Evolutionary conservation across 1,140 invertebrate genomes (phyloP).

Genomic region (Drosophila albomicans): DNA sequence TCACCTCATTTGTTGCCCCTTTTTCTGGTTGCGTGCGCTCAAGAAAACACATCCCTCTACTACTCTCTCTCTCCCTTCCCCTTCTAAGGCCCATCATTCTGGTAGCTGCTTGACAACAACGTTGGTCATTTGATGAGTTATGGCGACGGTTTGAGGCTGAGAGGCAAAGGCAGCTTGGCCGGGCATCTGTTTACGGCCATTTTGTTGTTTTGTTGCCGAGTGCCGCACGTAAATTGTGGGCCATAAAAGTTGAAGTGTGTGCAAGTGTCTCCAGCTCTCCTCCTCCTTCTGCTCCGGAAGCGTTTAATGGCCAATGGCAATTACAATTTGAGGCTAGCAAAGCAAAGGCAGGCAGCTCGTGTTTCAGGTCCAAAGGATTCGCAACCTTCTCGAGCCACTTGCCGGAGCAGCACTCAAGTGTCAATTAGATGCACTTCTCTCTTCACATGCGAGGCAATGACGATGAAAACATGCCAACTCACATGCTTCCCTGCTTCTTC

Average conservation of each 20-base stretch:
- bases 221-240: slow-evolving; percentile 70
- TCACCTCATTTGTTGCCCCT: slow-evolving; percentile 81
- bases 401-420: slow-evolving; percentile 67
- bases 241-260: slow-evolving; percentile 57
- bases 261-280: slow-evolving; percentile 31
- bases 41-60: slow-evolving; percentile 16
- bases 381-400: slow-evolving; percentile 61
- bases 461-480: slow-evolving; percentile 45
- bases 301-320: slow-evolving; percentile 80
- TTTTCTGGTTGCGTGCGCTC: slow-evolving; percentile 72
- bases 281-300: slow-evolving; percentile 37
- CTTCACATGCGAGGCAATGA: slow-evolving; percentile 40
- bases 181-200: slow-evolving; percentile 74
- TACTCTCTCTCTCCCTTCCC: background rate
- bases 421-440: slow-evolving; percentile 82
- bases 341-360: slow-evolving; percentile 7
- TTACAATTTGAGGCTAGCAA: slow-evolving; percentile 66
- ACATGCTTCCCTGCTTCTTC: slow-evolving; percentile 11
- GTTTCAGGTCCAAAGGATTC: slow-evolving; percentile 47
- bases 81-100: background rate
- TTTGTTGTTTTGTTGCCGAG: slow-evolving; percentile 69
- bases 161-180: background rate
- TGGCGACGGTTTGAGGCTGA: slow-evolving; percentile 35
- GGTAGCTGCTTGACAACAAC: slow-evolving; percentile 26
- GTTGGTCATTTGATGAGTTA: slow-evolving; percentile 66